Evolutionary conservation across 2,797 vertebrate genomes (phyloP).

Genomic region (Anniella stebbinsi): DNA sequence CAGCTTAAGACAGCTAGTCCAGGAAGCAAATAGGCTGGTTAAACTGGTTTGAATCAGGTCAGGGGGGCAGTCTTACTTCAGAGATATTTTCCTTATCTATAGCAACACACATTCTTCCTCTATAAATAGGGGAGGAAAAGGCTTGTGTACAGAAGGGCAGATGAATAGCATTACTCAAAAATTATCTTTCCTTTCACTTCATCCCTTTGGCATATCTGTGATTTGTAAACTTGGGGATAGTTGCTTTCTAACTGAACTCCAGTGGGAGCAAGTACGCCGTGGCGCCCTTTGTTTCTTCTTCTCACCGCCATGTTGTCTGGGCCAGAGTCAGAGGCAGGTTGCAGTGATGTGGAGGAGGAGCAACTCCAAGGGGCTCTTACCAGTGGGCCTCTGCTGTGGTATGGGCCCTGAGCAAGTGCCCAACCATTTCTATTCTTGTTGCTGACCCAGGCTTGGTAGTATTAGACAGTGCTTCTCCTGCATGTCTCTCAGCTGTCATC

Average conservation of each 20-base stretch:
- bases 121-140: neutral
- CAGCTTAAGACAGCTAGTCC: neutral
- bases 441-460: too few relatives aligned
- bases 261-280: too few relatives aligned
- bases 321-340: too few relatives aligned
- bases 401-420: too few relatives aligned
- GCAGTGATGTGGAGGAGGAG: too few relatives aligned
- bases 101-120: neutral
- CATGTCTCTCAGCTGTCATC: neutral
- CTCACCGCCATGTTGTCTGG: too few relatives aligned
- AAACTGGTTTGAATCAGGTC: constrained; percentile 8
- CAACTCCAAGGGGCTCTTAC: too few relatives aligned
- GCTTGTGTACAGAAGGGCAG: neutral
- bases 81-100: constrained; percentile 10
- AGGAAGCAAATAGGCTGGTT: neutral
- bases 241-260: neutral
- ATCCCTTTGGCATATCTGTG: neutral
- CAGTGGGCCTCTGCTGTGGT: too few relatives aligned
- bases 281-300: too few relatives aligned
- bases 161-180: neutral
- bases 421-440: too few relatives aligned
- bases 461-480: neutral
- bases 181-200: neutral
- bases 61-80: constrained; percentile 7
- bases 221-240: neutral